Base-by-base conservation (phyloP, 2,113 vertebrate genomes). In the Perognathus longimembris region DNA sequence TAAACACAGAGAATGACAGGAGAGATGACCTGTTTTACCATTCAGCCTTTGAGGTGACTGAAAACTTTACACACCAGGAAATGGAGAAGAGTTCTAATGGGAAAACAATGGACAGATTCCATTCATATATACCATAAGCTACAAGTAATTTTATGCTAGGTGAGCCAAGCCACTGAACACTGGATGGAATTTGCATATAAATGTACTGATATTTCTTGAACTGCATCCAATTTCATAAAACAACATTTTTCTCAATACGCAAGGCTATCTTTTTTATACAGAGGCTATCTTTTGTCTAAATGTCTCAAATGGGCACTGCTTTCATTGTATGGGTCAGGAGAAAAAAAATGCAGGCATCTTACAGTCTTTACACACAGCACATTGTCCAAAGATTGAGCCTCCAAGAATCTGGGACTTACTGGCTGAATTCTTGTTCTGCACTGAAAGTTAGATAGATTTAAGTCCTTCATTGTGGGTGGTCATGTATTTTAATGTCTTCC, bases 41-140 rank as follows among this genome's bases (percentile, higher is more conserved):
- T 95, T 94, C 82, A 88, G 0, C 0, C 74, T 93, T 89, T 86
- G 67, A 97, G 81, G 91, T 64, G 85, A 74, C 69, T 96, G 81
- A 79, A 98, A 97, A 95, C 96, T 89, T 57, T 90, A 96, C 57
- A 96, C 50, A 91, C 42, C 40, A 89, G 70, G 67, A 93, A 83
- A 94, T 87, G 59, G 45, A 20, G 79, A 86, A 96, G 9, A 70
- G 20, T 61, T 66, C 2, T 70, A 67, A 32, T 32, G n/a, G 73
- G 87, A 93, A 92, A 90, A 95, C 96, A 15, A n/a, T n/a, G 54
- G 18, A n/a, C 21, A 77, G 63, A 95, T 86, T 95, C 61, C 74
- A 94, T 94, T 89, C 94, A 88, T 85, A 89, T 93, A 67, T 40
- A 85, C 96, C 91, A 89, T 85, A 93, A 87, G 86, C 88, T 88